These are phyloP conservation scores for Parasteatoda lunata DNA, from an alignment of 2,888 invertebrate species.

Conservation along the genomic window DNA sequence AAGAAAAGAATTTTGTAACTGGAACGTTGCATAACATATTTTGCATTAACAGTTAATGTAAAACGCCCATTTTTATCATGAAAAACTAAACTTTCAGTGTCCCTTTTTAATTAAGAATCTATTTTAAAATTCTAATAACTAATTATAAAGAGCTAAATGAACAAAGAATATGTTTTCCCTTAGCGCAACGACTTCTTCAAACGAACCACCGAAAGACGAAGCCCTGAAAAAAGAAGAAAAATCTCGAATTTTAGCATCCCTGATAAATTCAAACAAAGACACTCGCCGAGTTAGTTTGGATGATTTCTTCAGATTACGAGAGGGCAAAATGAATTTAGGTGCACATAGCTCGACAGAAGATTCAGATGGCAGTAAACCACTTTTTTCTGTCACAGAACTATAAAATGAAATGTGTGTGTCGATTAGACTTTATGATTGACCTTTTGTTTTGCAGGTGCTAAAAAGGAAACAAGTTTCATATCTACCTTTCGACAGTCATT, in stretches of 20 bases:
- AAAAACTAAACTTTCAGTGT: too few relatives aligned
- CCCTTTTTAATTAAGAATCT: too few relatives aligned
- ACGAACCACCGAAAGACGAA: slow-evolving; percentile 79
- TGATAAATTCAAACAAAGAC: slow-evolving; percentile 58
- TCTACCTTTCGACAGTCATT: slow-evolving; percentile 58
- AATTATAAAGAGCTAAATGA: too few relatives aligned
- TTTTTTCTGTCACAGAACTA: neutral
- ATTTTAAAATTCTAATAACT: too few relatives aligned
- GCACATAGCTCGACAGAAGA: slow-evolving; percentile 40
- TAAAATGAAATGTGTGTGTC: neutral
- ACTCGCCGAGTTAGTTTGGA: slow-evolving; percentile 81
- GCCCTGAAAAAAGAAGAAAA: slow-evolving; percentile 62
- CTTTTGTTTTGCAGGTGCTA: slow-evolving; percentile 7
- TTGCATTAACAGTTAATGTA: too few relatives aligned
- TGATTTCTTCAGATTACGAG: slow-evolving; percentile 84
- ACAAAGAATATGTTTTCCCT: too few relatives aligned
- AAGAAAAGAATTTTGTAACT: too few relatives aligned
- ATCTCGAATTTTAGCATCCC: slow-evolving; percentile 65
- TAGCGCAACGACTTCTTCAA: neutral
- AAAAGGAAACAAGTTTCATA: slow-evolving; percentile 66
- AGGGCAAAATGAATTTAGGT: slow-evolving; percentile 75
- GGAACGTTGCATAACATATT: too few relatives aligned
- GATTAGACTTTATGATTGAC: neutral
- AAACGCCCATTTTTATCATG: too few relatives aligned
- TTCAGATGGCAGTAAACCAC: slow-evolving; percentile 19